Conservation (phyloP, 92 coral and sea anemone genomes). For the Hydrozoanthus gracilis region DNA sequence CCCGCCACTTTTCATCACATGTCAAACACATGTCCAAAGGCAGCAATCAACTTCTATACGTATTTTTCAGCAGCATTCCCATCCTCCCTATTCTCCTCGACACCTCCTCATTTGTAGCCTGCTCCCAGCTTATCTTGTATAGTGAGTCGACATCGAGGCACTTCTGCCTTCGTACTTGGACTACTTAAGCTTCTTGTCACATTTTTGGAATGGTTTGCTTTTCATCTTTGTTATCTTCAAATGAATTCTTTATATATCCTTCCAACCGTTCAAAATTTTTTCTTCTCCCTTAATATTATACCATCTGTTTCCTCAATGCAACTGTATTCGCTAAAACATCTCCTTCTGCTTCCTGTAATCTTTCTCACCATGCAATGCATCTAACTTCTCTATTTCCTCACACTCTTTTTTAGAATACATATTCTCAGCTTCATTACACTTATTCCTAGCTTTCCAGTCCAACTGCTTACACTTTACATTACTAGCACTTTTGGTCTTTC, state of each 20-base stretch:
- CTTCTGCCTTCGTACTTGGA: background rate
- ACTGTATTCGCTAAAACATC: background rate
- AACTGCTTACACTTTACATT: background rate
- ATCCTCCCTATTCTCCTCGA: slow-evolving; percentile 6
- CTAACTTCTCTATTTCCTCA: background rate
- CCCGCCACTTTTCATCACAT: slow-evolving; percentile 2
- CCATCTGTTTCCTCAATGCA: background rate
- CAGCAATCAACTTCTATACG: background rate
- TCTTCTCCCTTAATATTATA: background rate
- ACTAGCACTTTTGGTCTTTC: no score
- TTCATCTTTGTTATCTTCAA: background rate
- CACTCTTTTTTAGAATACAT: background rate
- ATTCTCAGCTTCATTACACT: background rate
- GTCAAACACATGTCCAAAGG: slow-evolving; percentile 17
- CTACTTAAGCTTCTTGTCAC: slow-evolving; percentile 6
- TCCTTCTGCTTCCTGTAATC: background rate
- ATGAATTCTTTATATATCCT: background rate
- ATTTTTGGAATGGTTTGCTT: background rate
- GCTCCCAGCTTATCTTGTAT: background rate
- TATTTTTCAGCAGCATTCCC: background rate
- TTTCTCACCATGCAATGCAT: background rate
- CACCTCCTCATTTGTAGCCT: background rate
- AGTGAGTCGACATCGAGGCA: background rate
- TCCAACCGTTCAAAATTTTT: background rate
- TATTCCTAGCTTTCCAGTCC: background rate